Base-by-base conservation (phyloP, 2,888 invertebrate species). In the Capitulum mitella region DNA sequence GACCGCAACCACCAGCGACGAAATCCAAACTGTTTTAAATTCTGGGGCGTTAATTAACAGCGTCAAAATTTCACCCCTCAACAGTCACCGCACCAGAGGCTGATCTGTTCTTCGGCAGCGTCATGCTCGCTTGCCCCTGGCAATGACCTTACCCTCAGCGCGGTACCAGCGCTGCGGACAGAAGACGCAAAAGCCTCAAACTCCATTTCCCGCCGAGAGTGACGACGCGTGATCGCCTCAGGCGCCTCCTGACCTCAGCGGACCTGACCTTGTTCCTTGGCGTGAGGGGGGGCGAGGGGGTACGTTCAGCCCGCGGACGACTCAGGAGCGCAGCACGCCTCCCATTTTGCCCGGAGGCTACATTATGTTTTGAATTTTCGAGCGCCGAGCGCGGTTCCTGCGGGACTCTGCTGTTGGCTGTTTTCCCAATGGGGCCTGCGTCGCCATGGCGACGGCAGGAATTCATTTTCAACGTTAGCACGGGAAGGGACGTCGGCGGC, bases 381-480 rank as follows among this genome's bases (percentile, higher is more conserved):
- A 70, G 70, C 37, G 37, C 37, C 26, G 40, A 26, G 37, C 40
- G 40, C 22, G 8, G 40, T 3, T 70, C 70, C 70, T 6, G 22
- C 10, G 70, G 70, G 70, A 70, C 70, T 6, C 26, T 22, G 70
- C 37, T 34, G 40, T 26, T 19, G 70, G 37, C 70, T 40, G 70
- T 37, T 40, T 40, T 70, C 70, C 70, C 70, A 37, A 40, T 19
- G 40, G 70, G n/a, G 70, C 3, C 26, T 2, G 5, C 70, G 70
- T 70, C 70, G 70, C 26, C 70, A 70, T 70, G 70, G 70, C 40
- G 40, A 70, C 70, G 70, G 19, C 26, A 70, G 70, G 70, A 70
- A 70, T 70, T 70, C 70, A 70, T 70, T 70, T 70, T 70, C 70
- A 70, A 70, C 70, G 70, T 37, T 40, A 70, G 70, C 70, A 70